Evolutionary conservation across 1,140 invertebrate genomes (phyloP).

Genomic region (Cydia splendana): DNA sequence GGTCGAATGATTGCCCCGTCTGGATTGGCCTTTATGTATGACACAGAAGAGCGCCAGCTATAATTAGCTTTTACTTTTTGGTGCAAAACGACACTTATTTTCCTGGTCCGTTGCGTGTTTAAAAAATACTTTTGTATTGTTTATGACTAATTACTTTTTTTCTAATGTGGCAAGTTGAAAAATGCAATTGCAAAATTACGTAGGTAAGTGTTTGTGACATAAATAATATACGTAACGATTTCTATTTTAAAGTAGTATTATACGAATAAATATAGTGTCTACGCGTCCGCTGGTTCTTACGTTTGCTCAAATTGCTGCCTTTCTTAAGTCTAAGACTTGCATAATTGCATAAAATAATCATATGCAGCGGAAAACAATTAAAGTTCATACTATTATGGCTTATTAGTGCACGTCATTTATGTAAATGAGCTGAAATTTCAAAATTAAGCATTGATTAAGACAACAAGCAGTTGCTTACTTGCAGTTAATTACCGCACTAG

Average conservation of each 20-base stretch:
- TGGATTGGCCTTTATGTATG: no score
- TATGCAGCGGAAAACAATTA: neutral
- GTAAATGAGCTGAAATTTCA: neutral
- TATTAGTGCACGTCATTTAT: neutral
- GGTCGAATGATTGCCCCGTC: no score
- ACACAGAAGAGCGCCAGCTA: neutral
- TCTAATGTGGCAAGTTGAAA: slow-evolving; percentile 15
- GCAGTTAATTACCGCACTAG: no score
- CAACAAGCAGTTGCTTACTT: no score
- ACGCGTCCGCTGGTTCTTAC: neutral
- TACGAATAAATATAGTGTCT: slow-evolving; percentile 19
- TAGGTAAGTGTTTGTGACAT: neutral
- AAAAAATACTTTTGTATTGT: slow-evolving; percentile 11
- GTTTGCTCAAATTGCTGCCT: neutral
- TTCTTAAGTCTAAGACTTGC: neutral
- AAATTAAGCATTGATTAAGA: neutral
- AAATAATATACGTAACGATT: slow-evolving; percentile 23
- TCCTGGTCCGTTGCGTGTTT: neutral
- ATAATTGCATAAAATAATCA: slow-evolving; percentile 16
- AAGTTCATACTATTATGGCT: neutral
- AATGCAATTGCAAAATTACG: neutral
- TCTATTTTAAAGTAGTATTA: slow-evolving; percentile 7
- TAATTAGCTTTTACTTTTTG: neutral
- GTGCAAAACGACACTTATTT: neutral
- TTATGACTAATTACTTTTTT: slow-evolving; percentile 21